phyloP scores from a whole-genome alignment of 2,797 vertebrate genomes.

The Glossophaga mutica region DNA sequence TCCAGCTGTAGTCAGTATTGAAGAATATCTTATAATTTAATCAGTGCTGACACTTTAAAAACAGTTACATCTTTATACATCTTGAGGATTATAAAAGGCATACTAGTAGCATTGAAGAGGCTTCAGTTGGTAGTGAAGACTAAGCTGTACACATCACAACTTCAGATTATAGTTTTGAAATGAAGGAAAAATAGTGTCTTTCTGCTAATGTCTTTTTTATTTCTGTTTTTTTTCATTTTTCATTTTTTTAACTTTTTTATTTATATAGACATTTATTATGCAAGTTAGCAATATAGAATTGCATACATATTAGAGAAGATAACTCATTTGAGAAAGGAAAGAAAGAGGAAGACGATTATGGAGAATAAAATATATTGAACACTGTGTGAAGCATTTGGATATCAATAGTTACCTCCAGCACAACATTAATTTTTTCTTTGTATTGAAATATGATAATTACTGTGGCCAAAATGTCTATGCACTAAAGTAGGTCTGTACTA shows the following conservation, averaged over 20 bases:
- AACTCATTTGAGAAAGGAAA: background rate
- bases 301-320: background rate
- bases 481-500: background rate
- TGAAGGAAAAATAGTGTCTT: background rate
- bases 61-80: background rate
- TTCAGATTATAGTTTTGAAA: background rate
- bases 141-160: background rate
- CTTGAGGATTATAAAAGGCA: background rate
- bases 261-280: background rate
- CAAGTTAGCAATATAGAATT: background rate
- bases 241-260: background rate
- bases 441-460: background rate
- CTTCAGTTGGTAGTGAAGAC: background rate
- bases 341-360: background rate
- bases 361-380: background rate
- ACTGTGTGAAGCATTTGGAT: background rate
- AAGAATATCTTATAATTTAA: background rate
- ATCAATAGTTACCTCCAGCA: background rate
- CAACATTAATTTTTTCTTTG: background rate
- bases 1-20: background rate
- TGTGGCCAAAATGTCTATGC: background rate
- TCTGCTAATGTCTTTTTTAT: background rate
- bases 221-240: too few relatives aligned
- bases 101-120: background rate
- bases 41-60: background rate